These are phyloP conservation scores for Scaptomyza cyrtandrae DNA, from an alignment of 2,888 invertebrate genomes.

Conservation along the genomic window DNA sequence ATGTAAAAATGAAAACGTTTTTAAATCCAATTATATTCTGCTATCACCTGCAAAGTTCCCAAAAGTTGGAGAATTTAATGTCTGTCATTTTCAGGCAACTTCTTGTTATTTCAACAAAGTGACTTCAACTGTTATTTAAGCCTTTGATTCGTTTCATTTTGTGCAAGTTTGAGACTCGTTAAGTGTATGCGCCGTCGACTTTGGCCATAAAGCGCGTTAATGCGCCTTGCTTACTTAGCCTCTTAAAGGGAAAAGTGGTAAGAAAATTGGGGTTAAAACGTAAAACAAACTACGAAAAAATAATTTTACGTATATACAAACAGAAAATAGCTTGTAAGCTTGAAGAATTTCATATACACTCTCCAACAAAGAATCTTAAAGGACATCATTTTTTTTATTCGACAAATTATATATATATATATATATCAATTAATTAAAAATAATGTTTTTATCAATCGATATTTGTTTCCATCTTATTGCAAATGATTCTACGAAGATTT, in stretches of 20 bases:
- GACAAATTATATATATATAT: too few relatives aligned
- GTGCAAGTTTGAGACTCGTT: conserved; percentile 44
- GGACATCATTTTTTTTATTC: too few relatives aligned
- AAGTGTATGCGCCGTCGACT: conserved; percentile 62
- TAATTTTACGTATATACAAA: conserved; percentile 14
- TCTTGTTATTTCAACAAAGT: background rate
- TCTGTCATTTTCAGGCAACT: background rate
- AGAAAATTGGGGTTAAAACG: conserved; percentile 6
- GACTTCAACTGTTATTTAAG: conserved; percentile 5
- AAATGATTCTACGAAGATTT: too few relatives aligned
- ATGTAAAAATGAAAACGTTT: too few relatives aligned
- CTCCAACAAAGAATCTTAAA: background rate
- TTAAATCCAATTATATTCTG: too few relatives aligned
- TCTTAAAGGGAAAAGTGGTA: background rate
- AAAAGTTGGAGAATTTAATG: background rate
- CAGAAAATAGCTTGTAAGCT: background rate
- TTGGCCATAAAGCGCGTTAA: conserved; percentile 66
- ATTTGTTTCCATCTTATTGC: too few relatives aligned
- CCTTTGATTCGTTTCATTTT: conserved; percentile 13
- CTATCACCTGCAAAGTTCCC: background rate
- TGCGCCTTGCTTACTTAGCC: conserved; percentile 50
- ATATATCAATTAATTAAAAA: too few relatives aligned
- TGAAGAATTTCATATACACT: conserved; percentile 13
- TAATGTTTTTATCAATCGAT: too few relatives aligned
- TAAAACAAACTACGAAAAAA: conserved; percentile 27